Evolutionary conservation across 2,113 vertebrate species (phyloP).

Genomic region (Gymnorhina tibicen): DNA sequence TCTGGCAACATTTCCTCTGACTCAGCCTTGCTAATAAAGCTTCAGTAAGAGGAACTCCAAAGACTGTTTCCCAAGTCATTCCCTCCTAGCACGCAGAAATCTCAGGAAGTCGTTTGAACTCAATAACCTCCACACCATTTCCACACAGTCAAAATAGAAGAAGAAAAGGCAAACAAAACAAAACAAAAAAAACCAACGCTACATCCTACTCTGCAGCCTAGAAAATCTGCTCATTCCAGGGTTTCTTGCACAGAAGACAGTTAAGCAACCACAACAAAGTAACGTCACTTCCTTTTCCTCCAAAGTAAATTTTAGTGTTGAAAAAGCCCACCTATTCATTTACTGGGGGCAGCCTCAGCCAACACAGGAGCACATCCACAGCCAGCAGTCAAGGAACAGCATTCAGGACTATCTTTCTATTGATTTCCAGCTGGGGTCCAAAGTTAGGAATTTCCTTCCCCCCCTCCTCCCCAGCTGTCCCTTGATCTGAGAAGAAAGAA

Average conservation of each 20-base stretch:
- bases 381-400: background rate
- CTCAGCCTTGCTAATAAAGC: background rate
- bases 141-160: background rate
- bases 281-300: background rate
- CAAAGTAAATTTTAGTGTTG: background rate
- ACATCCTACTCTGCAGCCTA: background rate
- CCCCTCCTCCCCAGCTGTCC: background rate
- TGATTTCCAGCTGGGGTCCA: background rate
- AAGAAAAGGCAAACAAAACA: background rate
- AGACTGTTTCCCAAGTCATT: background rate
- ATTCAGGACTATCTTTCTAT: background rate
- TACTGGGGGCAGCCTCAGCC: background rate
- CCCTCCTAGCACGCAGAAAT: background rate
- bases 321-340: background rate
- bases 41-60: background rate
- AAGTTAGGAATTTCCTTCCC: background rate
- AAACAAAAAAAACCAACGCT: background rate
- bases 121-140: background rate
- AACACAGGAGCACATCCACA: background rate
- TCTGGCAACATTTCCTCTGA: background rate
- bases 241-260: background rate
- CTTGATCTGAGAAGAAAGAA: background rate
- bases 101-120: conserved; percentile 11
- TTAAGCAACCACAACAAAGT: background rate
- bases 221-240: background rate